Percentiles rank a stretch among this genome's conserved stretches.
Evolutionary conservation across 2,113 vertebrate genomes (phyloP).

Genomic region (Tupaia tana): DNA sequence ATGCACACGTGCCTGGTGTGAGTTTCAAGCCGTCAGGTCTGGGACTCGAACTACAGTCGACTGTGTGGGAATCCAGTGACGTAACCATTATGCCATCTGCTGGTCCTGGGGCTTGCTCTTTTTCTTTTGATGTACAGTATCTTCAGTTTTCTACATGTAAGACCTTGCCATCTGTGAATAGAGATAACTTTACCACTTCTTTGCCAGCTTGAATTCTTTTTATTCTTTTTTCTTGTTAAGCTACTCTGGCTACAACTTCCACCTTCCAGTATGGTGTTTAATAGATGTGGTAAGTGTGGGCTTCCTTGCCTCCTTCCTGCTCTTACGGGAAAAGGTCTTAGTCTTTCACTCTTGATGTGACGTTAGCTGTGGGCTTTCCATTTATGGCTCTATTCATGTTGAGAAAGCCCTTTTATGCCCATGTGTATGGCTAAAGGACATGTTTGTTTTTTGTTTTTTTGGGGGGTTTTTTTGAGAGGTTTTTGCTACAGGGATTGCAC

Average conservation of each 20-base stretch:
- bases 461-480: too few relatives aligned
- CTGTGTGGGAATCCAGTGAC: too few relatives aligned
- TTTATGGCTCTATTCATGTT: rapidly evolving
- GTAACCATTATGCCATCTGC: too few relatives aligned
- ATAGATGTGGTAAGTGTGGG: too few relatives aligned
- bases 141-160: background rate
- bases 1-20: too few relatives aligned
- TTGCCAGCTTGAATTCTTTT: background rate
- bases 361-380: background rate
- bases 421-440: too few relatives aligned
- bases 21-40: too few relatives aligned
- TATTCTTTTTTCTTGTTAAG: background rate
- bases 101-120: too few relatives aligned
- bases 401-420: background rate
- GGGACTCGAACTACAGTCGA: too few relatives aligned
- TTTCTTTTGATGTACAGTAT: background rate
- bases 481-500: too few relatives aligned
- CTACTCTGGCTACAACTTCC: background rate
- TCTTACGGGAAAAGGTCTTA: background rate
- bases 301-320: background rate
- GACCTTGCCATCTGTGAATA: background rate
- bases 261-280: background rate
- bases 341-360: background rate
- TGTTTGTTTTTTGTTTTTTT: too few relatives aligned
- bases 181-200: background rate